phyloP scores from a whole-genome alignment of 35 echinoderm and acorn worm species.

The Apostichopus parvimensis region DNA sequence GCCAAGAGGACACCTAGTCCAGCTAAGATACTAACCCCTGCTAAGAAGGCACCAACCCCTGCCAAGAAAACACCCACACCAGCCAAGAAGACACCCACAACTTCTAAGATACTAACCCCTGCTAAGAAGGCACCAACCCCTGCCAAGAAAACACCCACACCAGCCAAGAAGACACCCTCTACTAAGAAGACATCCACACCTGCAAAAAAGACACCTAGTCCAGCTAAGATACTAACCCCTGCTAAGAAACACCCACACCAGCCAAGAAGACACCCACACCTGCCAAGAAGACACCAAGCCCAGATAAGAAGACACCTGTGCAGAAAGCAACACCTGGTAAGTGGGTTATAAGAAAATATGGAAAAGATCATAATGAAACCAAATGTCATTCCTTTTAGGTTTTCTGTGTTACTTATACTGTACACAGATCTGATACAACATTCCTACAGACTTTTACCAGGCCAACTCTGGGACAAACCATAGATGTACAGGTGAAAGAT shows the following conservation, averaged over 20 bases:
- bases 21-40: neutral
- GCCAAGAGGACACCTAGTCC: slow-evolving; percentile 41
- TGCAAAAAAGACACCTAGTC: slow-evolving; percentile 47
- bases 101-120: slow-evolving; percentile 14
- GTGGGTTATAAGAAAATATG: neutral
- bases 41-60: slow-evolving; percentile 13
- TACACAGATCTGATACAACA: no score
- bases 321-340: slow-evolving; percentile 63
- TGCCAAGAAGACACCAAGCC: slow-evolving; percentile 18
- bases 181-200: neutral
- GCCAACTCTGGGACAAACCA: no score
- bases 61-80: slow-evolving; percentile 45
- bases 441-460: no score
- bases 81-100: slow-evolving; percentile 5
- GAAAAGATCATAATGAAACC: no score
- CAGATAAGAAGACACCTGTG: slow-evolving; percentile 43
- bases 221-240: no score
- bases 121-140: neutral
- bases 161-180: slow-evolving; percentile 29
- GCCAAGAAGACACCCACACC: slow-evolving; percentile 14
- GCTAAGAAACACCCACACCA: slow-evolving; percentile 33
- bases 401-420: no score
- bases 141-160: slow-evolving; percentile 68
- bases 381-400: no score
- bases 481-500: no score